phyloP scores from a whole-genome alignment of 2,797 vertebrate species.

The Notoglanidium macrostoma region DNA sequence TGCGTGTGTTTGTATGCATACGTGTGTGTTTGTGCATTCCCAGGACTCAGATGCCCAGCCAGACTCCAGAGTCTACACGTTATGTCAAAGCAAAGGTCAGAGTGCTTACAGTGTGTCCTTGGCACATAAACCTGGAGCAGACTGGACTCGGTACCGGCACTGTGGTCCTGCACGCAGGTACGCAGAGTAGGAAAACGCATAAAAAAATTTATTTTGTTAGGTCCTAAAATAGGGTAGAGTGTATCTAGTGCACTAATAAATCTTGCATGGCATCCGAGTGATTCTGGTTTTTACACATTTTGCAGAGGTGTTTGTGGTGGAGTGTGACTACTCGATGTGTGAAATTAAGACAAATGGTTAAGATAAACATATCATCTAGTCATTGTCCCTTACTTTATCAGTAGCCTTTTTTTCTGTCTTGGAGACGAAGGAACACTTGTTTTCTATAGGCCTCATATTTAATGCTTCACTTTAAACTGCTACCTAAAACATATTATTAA shows the following conservation, averaged over 20 bases:
- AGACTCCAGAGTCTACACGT: conserved; percentile 71
- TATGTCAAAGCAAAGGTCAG: conserved; percentile 79
- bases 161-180: conserved; percentile 81
- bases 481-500: not conserved
- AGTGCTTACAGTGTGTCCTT: conserved; percentile 80
- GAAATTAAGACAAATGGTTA: not conserved
- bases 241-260: not conserved
- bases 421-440: not conserved
- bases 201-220: not conserved
- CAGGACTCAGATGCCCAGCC: conserved; percentile 66
- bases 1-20: conserved; percentile 22
- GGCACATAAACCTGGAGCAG: conserved; percentile 72
- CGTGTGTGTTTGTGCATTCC: conserved; percentile 50
- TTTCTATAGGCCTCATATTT: not conserved
- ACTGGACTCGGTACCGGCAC: conserved; percentile 82
- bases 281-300: not conserved
- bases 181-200: not conserved
- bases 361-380: not conserved
- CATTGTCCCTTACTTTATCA: not conserved
- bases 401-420: not conserved
- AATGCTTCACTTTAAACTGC: not conserved
- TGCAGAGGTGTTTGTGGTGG: not conserved
- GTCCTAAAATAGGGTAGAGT: not conserved
- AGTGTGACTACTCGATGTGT: not conserved
- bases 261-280: not conserved